Evolutionary conservation across 2,888 invertebrate genomes (phyloP).

Genomic region (Cyclophora punctaria): DNA sequence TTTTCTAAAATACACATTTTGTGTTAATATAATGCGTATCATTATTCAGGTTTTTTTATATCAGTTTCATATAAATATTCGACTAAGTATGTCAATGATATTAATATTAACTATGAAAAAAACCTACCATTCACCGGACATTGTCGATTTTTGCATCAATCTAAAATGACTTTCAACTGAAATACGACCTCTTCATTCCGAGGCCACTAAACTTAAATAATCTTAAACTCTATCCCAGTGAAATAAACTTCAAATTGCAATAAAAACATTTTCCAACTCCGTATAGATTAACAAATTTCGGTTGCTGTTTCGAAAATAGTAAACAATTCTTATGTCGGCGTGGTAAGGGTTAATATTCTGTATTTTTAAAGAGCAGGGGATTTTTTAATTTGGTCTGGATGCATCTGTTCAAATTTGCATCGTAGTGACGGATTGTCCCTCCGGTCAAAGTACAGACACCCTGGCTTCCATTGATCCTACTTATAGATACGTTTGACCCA

Average conservation of each 20-base stretch:
- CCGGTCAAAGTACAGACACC: slow-evolving; percentile 26
- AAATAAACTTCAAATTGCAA: slow-evolving; percentile 6
- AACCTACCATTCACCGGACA: slow-evolving; percentile 22
- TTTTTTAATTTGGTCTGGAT: slow-evolving; percentile 9
- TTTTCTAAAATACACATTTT: no score
- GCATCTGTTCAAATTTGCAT: slow-evolving; percentile 56
- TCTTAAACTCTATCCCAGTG: not conserved
- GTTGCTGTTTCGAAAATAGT: no score
- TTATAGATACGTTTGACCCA: slow-evolving; percentile 14
- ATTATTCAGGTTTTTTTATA: no score
- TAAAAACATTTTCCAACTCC: no score
- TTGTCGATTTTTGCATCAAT: slow-evolving; percentile 14
- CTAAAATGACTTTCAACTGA: not conserved
- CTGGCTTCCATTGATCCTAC: slow-evolving; percentile 4
- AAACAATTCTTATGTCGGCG: no score
- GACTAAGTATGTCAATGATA: no score
- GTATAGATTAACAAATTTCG: no score
- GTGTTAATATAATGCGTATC: no score
- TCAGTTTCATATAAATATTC: no score
- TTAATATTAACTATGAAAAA: no score
- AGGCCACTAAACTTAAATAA: not conserved
- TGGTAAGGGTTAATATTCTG: not conserved
- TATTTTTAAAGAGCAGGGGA: not conserved
- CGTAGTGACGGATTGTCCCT: slow-evolving; percentile 54
- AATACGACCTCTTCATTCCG: not conserved